Evolutionary conservation across 2,113 vertebrate species (phyloP).

Genomic region (Lampris incognitus): DNA sequence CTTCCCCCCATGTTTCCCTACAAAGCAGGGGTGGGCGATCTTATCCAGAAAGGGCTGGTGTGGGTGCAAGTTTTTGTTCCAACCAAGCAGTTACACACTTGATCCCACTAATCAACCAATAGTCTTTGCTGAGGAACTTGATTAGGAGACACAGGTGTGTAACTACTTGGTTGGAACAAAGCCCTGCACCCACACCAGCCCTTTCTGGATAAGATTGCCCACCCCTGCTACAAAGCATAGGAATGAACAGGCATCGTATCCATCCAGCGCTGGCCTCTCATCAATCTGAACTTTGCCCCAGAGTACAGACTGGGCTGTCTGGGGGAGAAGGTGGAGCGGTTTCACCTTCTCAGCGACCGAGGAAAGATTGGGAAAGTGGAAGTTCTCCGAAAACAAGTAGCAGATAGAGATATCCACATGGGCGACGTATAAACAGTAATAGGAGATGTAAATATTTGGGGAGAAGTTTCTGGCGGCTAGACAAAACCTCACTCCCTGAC

Average conservation of each 20-base stretch:
- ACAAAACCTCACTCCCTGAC: constrained; percentile 83
- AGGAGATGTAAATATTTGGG: constrained; percentile 98
- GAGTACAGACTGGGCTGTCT: constrained; percentile 50
- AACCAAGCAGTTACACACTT: too few species aligned
- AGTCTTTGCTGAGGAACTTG: too few species aligned
- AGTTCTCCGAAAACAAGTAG: constrained; percentile 82
- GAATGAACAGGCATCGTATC: constrained; percentile 67
- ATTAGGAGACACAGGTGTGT: too few species aligned
- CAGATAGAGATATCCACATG: constrained; percentile 79
- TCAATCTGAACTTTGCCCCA: constrained; percentile 46
- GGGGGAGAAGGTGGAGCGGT: constrained; percentile 33
- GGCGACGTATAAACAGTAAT: constrained; percentile 94
- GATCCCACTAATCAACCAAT: too few species aligned
- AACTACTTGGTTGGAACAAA: too few species aligned
- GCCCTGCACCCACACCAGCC: too few species aligned
- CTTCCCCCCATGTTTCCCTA: constrained; percentile 34
- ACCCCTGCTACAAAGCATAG: constrained; percentile 36
- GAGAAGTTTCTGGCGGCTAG: constrained; percentile 87
- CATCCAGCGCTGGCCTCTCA: neutral
- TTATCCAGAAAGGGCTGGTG: too few species aligned
- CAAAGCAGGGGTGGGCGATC: too few species aligned
- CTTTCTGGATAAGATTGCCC: too few species aligned
- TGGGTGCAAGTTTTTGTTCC: too few species aligned
- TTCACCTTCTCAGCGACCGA: constrained; percentile 62
- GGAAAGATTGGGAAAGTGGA: constrained; percentile 74